phyloP scores from a whole-genome alignment of 30 jellyfish, hydroid and myxozoan genomes.

The Hydractinia symbiolongicarpus region DNA sequence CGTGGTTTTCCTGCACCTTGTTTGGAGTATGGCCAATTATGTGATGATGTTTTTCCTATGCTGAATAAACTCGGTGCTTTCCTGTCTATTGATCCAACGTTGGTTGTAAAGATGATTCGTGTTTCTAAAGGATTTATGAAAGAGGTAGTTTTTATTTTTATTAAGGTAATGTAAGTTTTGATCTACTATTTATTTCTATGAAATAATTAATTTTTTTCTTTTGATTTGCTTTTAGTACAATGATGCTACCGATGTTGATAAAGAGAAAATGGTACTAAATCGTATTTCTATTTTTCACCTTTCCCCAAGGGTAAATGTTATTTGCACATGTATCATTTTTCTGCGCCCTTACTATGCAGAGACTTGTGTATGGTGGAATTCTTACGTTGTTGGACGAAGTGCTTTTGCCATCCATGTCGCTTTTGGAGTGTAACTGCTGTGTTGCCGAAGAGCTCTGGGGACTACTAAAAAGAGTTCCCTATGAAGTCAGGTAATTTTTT shows the following conservation, averaged over 20 bases:
- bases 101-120: conserved; percentile 72
- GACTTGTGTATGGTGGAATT: conserved; percentile 74
- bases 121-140: conserved; percentile 75
- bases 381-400: conserved; percentile 78
- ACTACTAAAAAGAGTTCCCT: conserved; percentile 73
- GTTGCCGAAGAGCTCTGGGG: conserved; percentile 98
- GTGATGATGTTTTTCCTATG: conserved; percentile 69
- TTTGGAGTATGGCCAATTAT: conserved; percentile 61
- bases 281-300: background rate
- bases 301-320: background rate
- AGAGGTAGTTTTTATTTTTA: conserved; percentile 45
- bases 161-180: background rate
- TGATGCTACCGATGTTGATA: conserved; percentile 58
- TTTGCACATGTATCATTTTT: background rate
- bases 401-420: conserved; percentile 76
- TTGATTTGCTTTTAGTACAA: conserved; percentile 40
- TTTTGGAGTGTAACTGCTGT: conserved; percentile 83
- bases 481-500: conserved; percentile 60
- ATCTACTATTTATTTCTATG: background rate
- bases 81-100: conserved; percentile 74
- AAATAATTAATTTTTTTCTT: background rate
- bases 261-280: conserved; percentile 56
- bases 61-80: conserved; percentile 73
- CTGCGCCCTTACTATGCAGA: conserved; percentile 27
- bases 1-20: conserved; percentile 61